A percentile compares a stretch with the other conserved stretches of the same genome.
Conservation (phyloP, 2,888 invertebrate genomes). For the Seira musarum region DNA sequence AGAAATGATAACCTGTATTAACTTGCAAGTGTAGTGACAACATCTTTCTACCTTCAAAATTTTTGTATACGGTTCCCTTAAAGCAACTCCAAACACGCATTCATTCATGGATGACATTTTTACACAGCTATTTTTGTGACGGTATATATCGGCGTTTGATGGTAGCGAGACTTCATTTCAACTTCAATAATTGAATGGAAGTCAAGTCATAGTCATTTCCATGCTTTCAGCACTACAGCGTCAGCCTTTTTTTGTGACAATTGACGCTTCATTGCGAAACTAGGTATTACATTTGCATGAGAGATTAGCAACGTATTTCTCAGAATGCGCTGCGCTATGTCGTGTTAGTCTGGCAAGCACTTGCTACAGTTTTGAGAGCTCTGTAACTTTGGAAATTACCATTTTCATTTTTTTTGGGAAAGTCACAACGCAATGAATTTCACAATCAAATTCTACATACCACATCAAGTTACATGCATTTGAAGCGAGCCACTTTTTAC, state of each 20-base stretch:
- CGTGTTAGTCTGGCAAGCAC: no score
- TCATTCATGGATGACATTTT: not conserved
- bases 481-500: no score
- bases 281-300: conserved; percentile 9
- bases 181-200: no score
- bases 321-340: no score
- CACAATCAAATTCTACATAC: no score
- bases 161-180: no score
- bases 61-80: not conserved
- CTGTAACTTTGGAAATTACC: not conserved
- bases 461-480: no score
- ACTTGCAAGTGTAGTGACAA: not conserved
- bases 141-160: no score
- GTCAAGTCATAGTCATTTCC: no score
- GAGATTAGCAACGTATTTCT: not conserved
- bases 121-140: not conserved
- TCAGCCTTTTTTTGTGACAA: conserved; percentile 23
- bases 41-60: not conserved
- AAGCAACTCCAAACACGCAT: not conserved
- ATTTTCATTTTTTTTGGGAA: not conserved
- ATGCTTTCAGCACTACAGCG: not conserved
- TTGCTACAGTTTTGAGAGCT: not conserved
- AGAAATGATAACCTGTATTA: not conserved
- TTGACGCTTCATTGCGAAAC: conserved; percentile 38
- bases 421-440: not conserved